Percentiles rank a stretch among this genome's conserved stretches.
phyloP scores from a whole-genome alignment of 2,113 vertebrate genomes.

The Pipa parva region DNA sequence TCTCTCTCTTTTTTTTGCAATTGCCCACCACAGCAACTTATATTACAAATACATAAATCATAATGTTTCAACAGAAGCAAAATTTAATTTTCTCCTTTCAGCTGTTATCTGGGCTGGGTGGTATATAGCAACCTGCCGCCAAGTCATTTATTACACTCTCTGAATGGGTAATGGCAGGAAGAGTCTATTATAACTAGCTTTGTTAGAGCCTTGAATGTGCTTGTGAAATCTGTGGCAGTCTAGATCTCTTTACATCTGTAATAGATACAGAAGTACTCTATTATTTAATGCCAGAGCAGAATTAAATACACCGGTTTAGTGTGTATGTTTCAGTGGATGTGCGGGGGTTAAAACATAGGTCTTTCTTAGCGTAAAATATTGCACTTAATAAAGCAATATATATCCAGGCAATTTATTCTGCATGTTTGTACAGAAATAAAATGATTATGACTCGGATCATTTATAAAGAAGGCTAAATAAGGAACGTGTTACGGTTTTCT shows the following conservation, averaged over 20 bases:
- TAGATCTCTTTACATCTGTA: conserved; percentile 77
- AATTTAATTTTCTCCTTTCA: conserved; percentile 96
- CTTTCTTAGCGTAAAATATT: conserved; percentile 2
- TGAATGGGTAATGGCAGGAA: conserved; percentile 91
- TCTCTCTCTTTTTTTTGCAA: conserved; percentile 55
- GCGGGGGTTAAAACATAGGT: not conserved
- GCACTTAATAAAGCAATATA: not conserved
- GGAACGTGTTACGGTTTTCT: no score
- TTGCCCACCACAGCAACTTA: conserved; percentile 76
- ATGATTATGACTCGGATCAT: no score
- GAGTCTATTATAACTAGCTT: conserved; percentile 80
- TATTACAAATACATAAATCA: conserved; percentile 98
- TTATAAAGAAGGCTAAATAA: no score
- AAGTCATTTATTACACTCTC: conserved; percentile 91
- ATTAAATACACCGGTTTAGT: conserved; percentile 61
- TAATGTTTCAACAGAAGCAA: conserved; percentile 98
- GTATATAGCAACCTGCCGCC: conserved; percentile 80
- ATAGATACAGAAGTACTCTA: conserved; percentile 74
- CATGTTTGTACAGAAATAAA: no score
- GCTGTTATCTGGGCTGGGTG: conserved; percentile 85
- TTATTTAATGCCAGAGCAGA: conserved; percentile 74
- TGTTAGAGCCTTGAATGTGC: conserved; percentile 76
- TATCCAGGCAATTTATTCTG: no score
- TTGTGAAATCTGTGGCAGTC: conserved; percentile 63
- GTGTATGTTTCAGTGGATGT: conserved; percentile 46